Base-by-base conservation (phyloP, 2,888 invertebrate genomes). In the Synergus gifuensis region DNA sequence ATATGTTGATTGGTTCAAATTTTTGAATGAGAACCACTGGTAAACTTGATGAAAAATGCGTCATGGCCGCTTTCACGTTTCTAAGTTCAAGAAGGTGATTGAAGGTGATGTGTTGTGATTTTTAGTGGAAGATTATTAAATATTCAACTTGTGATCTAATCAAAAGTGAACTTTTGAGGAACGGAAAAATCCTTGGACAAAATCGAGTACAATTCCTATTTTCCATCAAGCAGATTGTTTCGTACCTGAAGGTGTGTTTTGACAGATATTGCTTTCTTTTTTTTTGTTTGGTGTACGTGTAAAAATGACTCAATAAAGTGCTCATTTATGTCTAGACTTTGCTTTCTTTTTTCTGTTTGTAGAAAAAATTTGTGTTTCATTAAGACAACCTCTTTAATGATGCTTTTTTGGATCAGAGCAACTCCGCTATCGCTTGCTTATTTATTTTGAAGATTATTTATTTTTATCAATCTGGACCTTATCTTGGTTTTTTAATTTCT, bases 201-300 rank as follows among this genome's bases (percentile, higher is more conserved):
- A n/a, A 22, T 67, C 9, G 16, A 46, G 46, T 69, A 2, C 14
- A 69, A 69, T 46, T 69, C 2, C 46, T 69, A 9, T 22, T 46
- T 44, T 69, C 28, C 16, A 16, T 28, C 22, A 22, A 49, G 46
- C 67, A 69, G 14, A 69, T 69, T 44, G 46, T 28, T 7, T 69
- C 46, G 14, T 69, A 46, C 67, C 28, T 69, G 46, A 49, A 69
- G 67, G 67, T 67, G 46, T 67, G 67, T 69, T 69, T 69, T 69
- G 67, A 69, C 67, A 69, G 67, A 22, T 28, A 22, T 28, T 46
- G 67, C 67, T 42, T 67, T 49, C 67, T 69, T 69, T 16, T 63
- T 14, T 63, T 22, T 69, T 14, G 3, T 22, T 42, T n/a, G n/a
- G 28, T 16, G 8, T 69, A 49, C 67, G 46, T 69, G 67, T 69